These are phyloP conservation scores for Rhamnusium bicolor DNA, from an alignment of 2,888 invertebrate species.

Conservation along the genomic window DNA sequence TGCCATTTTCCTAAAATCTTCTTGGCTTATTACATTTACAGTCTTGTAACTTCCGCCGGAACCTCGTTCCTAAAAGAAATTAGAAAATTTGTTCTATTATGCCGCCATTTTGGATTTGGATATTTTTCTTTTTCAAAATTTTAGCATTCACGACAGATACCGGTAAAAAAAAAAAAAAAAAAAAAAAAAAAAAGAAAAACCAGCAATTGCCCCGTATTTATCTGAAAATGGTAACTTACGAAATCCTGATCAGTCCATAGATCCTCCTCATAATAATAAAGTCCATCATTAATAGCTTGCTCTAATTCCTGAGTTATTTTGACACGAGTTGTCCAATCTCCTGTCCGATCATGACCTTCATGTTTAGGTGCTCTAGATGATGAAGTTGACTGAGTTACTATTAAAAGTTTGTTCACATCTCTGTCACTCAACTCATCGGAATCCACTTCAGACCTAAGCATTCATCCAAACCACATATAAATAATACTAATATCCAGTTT, in stretches of 20 bases:
- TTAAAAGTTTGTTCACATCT: slow-evolving; percentile 93
- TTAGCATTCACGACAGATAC: too few species aligned
- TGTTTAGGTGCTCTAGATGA: slow-evolving; percentile 81
- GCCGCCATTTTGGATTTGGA: too few species aligned
- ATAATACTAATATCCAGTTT: not conserved
- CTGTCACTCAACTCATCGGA: slow-evolving; percentile 93
- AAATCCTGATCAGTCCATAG: slow-evolving; percentile 79
- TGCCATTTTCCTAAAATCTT: slow-evolving; percentile 87
- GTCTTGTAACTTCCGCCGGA: slow-evolving; percentile 82
- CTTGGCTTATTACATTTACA: slow-evolving; percentile 90
- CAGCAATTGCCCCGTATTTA: too few species aligned
- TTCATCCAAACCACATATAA: not conserved
- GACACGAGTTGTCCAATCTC: slow-evolving; percentile 90
- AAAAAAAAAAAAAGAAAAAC: too few species aligned
- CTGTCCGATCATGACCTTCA: slow-evolving; percentile 92
- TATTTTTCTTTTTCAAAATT: too few species aligned
- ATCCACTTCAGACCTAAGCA: slow-evolving; percentile 81
- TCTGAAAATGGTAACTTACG: slow-evolving; percentile 46
- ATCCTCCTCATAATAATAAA: slow-evolving; percentile 96
- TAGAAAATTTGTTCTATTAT: too few species aligned
- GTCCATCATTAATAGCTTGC: slow-evolving; percentile 97
- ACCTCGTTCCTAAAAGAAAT: slow-evolving; percentile 70
- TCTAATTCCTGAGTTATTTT: slow-evolving; percentile 96
- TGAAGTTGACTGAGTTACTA: slow-evolving; percentile 85
- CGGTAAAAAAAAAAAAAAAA: too few species aligned